phyloP scores from a whole-genome alignment of 2,113 vertebrate genomes.

The Bothrops jararaca region DNA sequence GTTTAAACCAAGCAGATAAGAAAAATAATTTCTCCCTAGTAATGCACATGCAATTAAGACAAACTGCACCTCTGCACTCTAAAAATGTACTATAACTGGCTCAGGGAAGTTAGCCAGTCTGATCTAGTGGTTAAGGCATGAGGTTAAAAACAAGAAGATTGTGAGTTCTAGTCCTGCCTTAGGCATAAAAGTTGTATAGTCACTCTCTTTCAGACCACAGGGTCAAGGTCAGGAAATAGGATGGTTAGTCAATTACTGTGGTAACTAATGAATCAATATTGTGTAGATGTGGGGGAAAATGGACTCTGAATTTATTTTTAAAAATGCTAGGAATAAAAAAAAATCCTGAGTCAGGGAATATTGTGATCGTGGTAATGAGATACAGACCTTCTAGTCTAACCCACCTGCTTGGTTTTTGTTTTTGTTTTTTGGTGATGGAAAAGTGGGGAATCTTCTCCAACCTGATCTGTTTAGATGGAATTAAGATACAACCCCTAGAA shows the following conservation, averaged over 20 bases:
- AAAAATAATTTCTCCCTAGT: neutral
- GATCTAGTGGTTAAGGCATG: neutral
- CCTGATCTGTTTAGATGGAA: neutral
- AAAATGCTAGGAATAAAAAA: neutral
- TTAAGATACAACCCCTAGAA: neutral
- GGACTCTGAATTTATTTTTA: neutral
- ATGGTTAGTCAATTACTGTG: neutral
- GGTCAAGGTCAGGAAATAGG: neutral
- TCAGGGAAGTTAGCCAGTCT: neutral
- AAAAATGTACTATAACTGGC: neutral
- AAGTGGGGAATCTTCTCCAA: neutral
- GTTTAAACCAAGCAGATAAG: neutral
- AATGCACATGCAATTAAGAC: neutral
- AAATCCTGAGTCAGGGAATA: neutral
- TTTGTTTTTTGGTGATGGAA: neutral
- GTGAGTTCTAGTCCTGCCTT: neutral
- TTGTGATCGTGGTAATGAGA: neutral
- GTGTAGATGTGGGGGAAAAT: neutral
- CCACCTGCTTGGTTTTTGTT: neutral
- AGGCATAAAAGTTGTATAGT: neutral
- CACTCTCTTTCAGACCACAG: neutral
- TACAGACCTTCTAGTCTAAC: neutral
- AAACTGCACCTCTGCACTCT: neutral
- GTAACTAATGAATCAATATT: neutral
- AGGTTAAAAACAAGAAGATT: neutral